Conservation (phyloP, 2,888 invertebrate species). For the Muschampia plurimacula region DNA sequence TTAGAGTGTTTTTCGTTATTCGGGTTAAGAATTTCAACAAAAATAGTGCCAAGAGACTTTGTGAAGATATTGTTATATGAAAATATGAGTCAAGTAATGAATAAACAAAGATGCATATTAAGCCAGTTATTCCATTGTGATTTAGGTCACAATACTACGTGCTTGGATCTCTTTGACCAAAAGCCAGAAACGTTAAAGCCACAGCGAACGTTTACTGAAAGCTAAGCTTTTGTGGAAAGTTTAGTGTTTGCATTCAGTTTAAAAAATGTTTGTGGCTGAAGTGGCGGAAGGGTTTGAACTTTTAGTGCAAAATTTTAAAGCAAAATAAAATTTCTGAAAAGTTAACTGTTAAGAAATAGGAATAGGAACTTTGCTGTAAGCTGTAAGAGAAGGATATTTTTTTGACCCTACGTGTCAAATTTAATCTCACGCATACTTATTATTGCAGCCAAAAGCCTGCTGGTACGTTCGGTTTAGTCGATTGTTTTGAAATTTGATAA, state of each 20-base stretch:
- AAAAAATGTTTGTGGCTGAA: slow-evolving; percentile 12
- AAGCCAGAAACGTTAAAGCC: slow-evolving; percentile 16
- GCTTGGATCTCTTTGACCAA: slow-evolving; percentile 24
- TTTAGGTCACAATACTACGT: background rate
- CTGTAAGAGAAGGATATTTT: background rate
- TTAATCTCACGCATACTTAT: no score
- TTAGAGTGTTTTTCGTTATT: no score
- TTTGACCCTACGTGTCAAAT: background rate
- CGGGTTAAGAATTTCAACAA: no score
- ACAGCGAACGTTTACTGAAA: slow-evolving; percentile 20
- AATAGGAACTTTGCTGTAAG: background rate
- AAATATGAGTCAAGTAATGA: background rate
- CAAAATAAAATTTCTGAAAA: background rate
- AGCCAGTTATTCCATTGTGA: background rate
- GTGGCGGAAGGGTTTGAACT: background rate
- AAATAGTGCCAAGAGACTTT: background rate
- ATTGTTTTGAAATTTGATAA: no score
- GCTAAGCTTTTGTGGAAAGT: slow-evolving; percentile 13
- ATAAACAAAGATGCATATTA: background rate
- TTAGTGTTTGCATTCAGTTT: slow-evolving; percentile 25
- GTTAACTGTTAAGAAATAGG: background rate
- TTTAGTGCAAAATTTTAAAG: background rate
- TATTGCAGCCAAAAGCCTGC: no score
- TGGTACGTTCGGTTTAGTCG: no score
- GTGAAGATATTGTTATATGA: background rate